Evolutionary conservation across 2,797 vertebrate genomes (phyloP).

Genomic region (Arnoldichthys spilopterus): DNA sequence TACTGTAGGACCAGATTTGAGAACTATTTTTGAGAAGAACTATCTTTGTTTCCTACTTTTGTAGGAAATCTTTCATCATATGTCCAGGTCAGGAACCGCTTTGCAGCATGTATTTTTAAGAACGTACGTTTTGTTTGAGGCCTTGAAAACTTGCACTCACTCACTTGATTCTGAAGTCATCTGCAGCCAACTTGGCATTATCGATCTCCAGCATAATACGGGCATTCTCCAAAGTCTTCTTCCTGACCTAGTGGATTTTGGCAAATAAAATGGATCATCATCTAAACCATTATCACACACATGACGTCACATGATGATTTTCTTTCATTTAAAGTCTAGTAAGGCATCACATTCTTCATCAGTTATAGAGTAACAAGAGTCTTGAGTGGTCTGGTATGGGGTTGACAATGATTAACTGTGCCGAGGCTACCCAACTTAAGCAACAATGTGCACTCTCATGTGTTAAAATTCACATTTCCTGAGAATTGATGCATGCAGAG

Average conservation of each 20-base stretch:
- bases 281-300: neutral
- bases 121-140: neutral
- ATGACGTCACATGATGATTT: neutral
- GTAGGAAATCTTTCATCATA: no score
- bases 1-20: no score
- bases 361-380: constrained; percentile 59
- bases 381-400: constrained; percentile 46
- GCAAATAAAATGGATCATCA: constrained; percentile 19
- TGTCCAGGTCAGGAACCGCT: no score
- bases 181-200: constrained; percentile 84
- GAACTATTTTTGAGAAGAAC: no score
- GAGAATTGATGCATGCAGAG: neutral
- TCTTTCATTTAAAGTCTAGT: neutral
- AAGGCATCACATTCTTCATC: constrained; percentile 42
- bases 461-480: neutral
- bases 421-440: neutral
- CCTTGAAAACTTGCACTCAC: constrained; percentile 48
- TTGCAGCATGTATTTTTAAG: no score
- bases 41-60: no score
- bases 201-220: constrained; percentile 84
- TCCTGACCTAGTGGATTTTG: constrained; percentile 75
- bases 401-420: constrained; percentile 1
- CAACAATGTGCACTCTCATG: neutral
- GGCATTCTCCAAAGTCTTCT: constrained; percentile 81
- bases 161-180: constrained; percentile 86